phyloP scores from a whole-genome alignment of 2,113 vertebrate genomes.

The Protobothrops flavoviridis region DNA sequence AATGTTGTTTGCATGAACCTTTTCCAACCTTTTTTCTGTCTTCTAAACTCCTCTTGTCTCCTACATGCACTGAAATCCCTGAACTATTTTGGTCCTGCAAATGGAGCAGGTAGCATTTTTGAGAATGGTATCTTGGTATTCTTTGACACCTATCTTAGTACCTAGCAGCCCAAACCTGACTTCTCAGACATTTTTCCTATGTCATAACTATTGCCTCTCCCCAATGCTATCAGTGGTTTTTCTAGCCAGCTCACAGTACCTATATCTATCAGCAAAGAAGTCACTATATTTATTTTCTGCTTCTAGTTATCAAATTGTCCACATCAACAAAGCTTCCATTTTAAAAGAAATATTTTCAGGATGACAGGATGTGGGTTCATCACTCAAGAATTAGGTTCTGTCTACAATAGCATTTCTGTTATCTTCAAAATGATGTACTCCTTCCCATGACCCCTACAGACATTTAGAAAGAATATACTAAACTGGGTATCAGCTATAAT shows the following conservation, averaged over 20 bases:
- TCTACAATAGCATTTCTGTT: background rate
- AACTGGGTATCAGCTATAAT: background rate
- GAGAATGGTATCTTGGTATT: background rate
- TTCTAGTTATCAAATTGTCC: background rate
- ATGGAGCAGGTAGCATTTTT: background rate
- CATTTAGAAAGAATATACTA: background rate
- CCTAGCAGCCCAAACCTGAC: background rate
- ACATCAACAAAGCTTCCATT: background rate
- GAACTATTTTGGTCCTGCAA: background rate
- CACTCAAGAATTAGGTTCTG: background rate
- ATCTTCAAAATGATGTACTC: background rate
- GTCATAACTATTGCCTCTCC: background rate
- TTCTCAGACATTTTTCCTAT: background rate
- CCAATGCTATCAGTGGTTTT: background rate
- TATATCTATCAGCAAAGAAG: background rate
- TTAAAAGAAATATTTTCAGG: background rate
- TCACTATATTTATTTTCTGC: background rate
- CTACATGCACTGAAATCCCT: background rate
- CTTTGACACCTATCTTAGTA: background rate
- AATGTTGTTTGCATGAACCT: background rate
- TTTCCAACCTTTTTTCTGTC: background rate
- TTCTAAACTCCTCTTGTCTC: background rate
- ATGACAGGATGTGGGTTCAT: background rate
- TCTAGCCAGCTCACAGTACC: background rate
- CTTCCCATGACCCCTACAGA: background rate